Percentiles rank a stretch among this genome's conserved stretches.
These are phyloP conservation scores for Castor canadensis DNA, from an alignment of 2,113 vertebrate genomes.

Conservation along the genomic window DNA sequence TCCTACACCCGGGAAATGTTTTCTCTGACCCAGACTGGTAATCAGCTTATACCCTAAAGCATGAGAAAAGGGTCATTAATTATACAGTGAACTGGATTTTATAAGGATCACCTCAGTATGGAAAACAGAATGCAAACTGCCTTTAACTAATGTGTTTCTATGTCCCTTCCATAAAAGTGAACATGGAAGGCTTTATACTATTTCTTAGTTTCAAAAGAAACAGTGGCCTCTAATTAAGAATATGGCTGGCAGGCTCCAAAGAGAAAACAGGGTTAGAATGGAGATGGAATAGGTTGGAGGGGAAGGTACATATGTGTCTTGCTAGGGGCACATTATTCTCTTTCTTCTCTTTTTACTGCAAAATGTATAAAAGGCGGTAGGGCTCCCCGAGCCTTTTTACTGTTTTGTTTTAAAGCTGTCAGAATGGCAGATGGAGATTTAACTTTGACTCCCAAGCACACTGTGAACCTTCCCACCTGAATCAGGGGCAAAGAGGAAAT, in stretches of 20 bases:
- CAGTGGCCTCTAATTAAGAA: constrained; percentile 14
- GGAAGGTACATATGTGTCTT: neutral
- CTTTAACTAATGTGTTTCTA: constrained; percentile 6
- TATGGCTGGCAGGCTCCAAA: neutral
- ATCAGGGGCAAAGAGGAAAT: neutral
- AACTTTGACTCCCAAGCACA: neutral
- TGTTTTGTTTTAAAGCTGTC: constrained; percentile 23
- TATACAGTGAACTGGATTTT: constrained; percentile 36
- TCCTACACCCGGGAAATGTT: neutral
- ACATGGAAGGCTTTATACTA: neutral
- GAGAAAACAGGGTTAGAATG: neutral
- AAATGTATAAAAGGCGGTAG: neutral
- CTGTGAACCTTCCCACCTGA: neutral
- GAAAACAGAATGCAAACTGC: constrained; percentile 10
- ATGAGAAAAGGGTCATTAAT: constrained; percentile 15
- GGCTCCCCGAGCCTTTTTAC: neutral
- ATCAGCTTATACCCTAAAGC: constrained; percentile 31
- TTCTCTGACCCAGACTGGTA: constrained; percentile 41
- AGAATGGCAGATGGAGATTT: neutral
- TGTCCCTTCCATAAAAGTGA: neutral
- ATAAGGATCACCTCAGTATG: neutral
- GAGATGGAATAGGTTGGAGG: neutral
- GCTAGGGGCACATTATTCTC: neutral
- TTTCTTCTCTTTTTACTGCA: neutral
- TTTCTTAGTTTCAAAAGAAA: constrained; percentile 43